Base-by-base conservation (phyloP, 2,888 invertebrate genomes). In the Dolichomitus sp. region DNA sequence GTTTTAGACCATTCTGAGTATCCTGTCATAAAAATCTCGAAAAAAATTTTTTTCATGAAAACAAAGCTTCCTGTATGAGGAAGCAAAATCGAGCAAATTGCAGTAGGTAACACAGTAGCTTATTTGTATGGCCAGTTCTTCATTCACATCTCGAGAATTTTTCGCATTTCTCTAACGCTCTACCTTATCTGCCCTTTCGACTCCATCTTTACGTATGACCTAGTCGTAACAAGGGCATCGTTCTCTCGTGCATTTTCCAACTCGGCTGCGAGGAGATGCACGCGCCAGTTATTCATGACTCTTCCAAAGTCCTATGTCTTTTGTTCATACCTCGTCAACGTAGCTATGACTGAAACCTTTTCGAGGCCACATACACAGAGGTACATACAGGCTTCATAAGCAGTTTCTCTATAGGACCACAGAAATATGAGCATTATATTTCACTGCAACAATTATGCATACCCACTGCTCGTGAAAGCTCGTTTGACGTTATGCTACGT, bases 261-360 rank as follows among this genome's bases (percentile, higher is more conserved):
- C 42, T 42, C 45, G 27, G 14, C 37, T 48, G 45, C 59, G 30
- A 59, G 42, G 72, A 59, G 59, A 30, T 33, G 59, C 72, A 72
- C 48, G 72, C 48, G 72, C 42, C 72, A 45, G 48, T 59, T 61
- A 72, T 72, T 72, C 72, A 59, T 45, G 72, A 72, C 42, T 59
- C 59, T 72, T 72, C 72, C 59, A 61, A 48, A 59, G 72, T 45
- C 59, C 48, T 59, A 59, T 52, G 52, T 52, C 40, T 40, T 40
- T 27, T 59, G 27, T 72, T 72, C 27, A 27, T 61, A 12, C 12
- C 59, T 72, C 72, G 59, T 19, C 72, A 48, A 33, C 59, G 59
- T 17, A n/a, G 11, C 33, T 42, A 45, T 48, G 27, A 33, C 48
- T 61, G 33, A 23, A n/a, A 4, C 30, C 40, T 12, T 14, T 40